Base-by-base conservation (phyloP, 2,797 vertebrate species). In the Cirrhinus molitorella region DNA sequence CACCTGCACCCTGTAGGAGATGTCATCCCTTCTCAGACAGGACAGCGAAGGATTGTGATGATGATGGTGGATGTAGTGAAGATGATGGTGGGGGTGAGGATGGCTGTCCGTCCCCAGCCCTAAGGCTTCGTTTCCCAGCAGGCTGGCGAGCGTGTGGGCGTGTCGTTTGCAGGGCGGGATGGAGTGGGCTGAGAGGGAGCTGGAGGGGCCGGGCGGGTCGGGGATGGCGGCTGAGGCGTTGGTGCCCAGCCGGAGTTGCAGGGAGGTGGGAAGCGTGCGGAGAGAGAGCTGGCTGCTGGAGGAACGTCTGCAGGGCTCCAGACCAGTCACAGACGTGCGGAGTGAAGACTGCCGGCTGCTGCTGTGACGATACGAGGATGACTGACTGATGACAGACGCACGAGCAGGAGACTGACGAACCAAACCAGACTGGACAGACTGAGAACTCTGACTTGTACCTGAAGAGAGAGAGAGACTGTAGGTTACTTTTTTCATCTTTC, bases 221-320 rank as follows among this genome's bases (percentile, higher is more conserved):
- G 94, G 95, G 94, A 57, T 75, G 31, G 34, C 93, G 93, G 76
- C 94, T 78, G 76, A 66, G 93, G 94, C 91, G 93, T 95, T 95
- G 92, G 95, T 92, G 0, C 95, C 96, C 0, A 98, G 94, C 66
- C 98, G 97, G 73, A 98, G 97, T 93, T 99, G 98, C 93, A 99
- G 96, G 81, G 97, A 97, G 1, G 96, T 96, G 2, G 97, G 97
- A 72, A 99, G 92, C 34, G 98, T 97, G 25, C 98, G 96, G 34
- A 99, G 96, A 0, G 98, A 99, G 75, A 99, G 96, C 93, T 99
- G 98, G 92, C 97, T 98, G 93, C 97, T 98, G 89, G 98, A 99
- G 47, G 98, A 99, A 84, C 98, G 98, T 11, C 97, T 96, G 72
- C 97, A 99, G 76, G 98, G 97, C 94, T 97, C 97, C 91, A 98